A percentile compares a stretch with the other conserved stretches of the same genome.
phyloP scores from a whole-genome alignment of 1,140 invertebrate genomes.

The Pseudomyrmex concolor region DNA sequence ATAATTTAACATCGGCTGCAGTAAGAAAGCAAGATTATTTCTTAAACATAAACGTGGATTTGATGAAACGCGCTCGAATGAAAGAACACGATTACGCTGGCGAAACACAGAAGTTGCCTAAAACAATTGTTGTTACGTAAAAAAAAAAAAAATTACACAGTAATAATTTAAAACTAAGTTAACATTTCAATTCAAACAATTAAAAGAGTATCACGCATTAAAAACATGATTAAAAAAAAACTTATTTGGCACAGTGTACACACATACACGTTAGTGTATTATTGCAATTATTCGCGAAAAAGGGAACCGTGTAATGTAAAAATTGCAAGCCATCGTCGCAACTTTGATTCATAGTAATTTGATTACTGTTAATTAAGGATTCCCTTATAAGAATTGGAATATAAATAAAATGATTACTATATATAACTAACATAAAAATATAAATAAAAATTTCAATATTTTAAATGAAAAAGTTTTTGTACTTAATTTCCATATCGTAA shows the following conservation, averaged over 20 bases:
- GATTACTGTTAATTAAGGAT: background rate
- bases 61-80: conserved; percentile 2
- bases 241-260: conserved; percentile 68
- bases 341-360: conserved; percentile 21
- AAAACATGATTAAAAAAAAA: conserved; percentile 7
- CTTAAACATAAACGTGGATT: conserved; percentile 14
- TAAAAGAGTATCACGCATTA: conserved; percentile 39
- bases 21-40: no score
- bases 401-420: background rate
- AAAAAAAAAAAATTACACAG: no score
- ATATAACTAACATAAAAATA: background rate
- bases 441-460: conserved; percentile 1
- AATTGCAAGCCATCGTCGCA: background rate
- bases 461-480: background rate
- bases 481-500: background rate
- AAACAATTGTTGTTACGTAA: conserved; percentile 56
- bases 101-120: conserved; percentile 55
- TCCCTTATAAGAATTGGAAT: background rate
- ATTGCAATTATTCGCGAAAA: conserved; percentile 37
- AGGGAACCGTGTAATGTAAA: conserved; percentile 1
- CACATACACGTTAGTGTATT: conserved; percentile 52
- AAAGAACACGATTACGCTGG: conserved; percentile 32
- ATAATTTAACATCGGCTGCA: no score
- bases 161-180: conserved; percentile 25
- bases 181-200: conserved; percentile 47